Conservation (phyloP, 2,888 invertebrate species). For the Tyria jacobaeae region DNA sequence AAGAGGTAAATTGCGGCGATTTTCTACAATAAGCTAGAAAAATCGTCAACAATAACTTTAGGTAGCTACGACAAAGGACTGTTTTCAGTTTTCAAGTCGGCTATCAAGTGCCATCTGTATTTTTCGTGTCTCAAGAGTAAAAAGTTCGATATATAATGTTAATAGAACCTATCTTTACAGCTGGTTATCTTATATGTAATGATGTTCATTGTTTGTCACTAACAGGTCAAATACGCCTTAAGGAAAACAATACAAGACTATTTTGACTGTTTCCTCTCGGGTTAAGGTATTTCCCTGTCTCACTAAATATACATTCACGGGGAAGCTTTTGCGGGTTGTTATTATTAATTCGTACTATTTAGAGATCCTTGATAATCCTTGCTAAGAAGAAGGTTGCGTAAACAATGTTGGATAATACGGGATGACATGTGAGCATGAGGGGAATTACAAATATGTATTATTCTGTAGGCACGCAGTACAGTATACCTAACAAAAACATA, state of each 20-base stretch:
- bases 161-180: neutral
- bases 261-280: no score
- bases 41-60: constrained; percentile 64
- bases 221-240: neutral
- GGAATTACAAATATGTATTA: constrained; percentile 37
- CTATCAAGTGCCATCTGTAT: neutral
- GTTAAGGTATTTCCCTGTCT: neutral
- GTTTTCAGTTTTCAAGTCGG: neutral
- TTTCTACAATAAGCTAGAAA: constrained; percentile 71
- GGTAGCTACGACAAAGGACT: constrained; percentile 33
- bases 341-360: neutral
- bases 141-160: neutral
- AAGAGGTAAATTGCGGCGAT: constrained; percentile 69
- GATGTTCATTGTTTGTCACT: neutral
- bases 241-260: neutral
- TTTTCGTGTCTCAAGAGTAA: neutral
- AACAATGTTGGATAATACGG: constrained; percentile 22
- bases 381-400: neutral
- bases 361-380: neutral
- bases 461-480: neutral
- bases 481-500: neutral
- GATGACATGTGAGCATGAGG: constrained; percentile 30
- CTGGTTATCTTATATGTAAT: neutral
- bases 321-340: neutral
- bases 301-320: neutral